Percentiles rank a stretch among this genome's conserved stretches.
Conservation (phyloP, 2,113 vertebrate species). For the Microcebus lehilahytsara region DNA sequence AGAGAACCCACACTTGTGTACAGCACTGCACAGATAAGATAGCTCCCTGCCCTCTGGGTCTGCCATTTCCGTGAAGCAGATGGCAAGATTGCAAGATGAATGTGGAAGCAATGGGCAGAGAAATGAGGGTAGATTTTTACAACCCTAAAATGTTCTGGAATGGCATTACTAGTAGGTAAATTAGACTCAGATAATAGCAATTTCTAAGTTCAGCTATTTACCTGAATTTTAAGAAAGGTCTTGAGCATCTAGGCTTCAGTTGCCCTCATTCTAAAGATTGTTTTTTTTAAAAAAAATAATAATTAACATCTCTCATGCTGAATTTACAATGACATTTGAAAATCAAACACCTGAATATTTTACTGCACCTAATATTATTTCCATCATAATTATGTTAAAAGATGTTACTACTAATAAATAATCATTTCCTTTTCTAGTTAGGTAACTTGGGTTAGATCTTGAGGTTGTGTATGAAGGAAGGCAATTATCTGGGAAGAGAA, state of each 20-base stretch:
- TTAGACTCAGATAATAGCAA: neutral
- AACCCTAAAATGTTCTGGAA: neutral
- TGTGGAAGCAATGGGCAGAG: neutral
- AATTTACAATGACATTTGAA: neutral
- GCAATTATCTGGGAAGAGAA: neutral
- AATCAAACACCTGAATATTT: neutral
- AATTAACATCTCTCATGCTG: neutral
- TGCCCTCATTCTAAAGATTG: neutral
- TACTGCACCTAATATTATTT: neutral
- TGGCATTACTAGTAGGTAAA: neutral
- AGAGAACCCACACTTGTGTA: conserved; percentile 55
- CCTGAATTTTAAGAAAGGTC: conserved; percentile 4
- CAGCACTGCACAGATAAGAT: conserved; percentile 59
- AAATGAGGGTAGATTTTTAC: neutral
- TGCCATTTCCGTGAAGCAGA: conserved; percentile 58
- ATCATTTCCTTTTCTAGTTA: neutral
- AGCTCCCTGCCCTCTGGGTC: conserved; percentile 52
- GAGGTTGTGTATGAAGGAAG: neutral
- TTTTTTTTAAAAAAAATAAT: neutral
- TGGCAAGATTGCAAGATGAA: conserved; percentile 51
- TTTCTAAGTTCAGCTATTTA: conserved; percentile 30
- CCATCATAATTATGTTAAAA: neutral
- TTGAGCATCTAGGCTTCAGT: neutral
- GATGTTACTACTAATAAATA: neutral
- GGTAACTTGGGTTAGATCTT: neutral